Evolutionary conservation across 2,113 vertebrate genomes (phyloP).

Genomic region (Rhea americana): DNA sequence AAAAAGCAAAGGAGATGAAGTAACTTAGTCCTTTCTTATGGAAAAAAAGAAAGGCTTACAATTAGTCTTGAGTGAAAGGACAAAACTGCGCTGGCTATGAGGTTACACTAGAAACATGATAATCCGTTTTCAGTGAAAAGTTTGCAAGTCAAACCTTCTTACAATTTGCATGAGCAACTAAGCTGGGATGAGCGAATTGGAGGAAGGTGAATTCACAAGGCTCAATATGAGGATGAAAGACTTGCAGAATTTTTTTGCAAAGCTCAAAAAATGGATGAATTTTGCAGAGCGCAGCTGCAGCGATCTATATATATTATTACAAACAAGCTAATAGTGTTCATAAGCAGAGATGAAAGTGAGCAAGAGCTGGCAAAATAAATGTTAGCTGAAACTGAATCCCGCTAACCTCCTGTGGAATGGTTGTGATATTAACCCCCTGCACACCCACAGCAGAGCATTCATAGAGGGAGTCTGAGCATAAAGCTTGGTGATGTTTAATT

Average conservation of each 20-base stretch:
- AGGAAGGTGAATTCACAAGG: neutral
- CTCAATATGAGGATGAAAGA: neutral
- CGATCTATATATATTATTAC: constrained; percentile 64
- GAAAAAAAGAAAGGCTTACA: neutral
- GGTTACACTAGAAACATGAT: neutral
- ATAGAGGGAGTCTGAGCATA: constrained; percentile 42
- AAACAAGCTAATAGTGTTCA: constrained; percentile 68
- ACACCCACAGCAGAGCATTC: constrained; percentile 2
- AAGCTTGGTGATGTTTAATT: constrained; percentile 68
- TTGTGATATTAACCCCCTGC: constrained; percentile 65
- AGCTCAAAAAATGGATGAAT: constrained; percentile 47
- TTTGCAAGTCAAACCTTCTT: neutral
- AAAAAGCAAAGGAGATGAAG: neutral
- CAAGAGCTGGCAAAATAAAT: constrained; percentile 66
- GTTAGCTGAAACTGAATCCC: constrained; percentile 67
- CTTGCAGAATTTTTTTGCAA: neutral
- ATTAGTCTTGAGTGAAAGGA: neutral
- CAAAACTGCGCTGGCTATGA: neutral
- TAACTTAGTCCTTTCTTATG: neutral
- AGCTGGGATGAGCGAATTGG: neutral
- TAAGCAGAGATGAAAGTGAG: constrained; percentile 64
- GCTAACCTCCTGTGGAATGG: constrained; percentile 58
- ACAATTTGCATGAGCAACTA: neutral
- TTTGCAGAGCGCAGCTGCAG: constrained; percentile 48
- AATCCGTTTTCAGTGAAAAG: neutral